phyloP scores from a whole-genome alignment of 2,797 vertebrate genomes.

The Scleropages formosus region DNA sequence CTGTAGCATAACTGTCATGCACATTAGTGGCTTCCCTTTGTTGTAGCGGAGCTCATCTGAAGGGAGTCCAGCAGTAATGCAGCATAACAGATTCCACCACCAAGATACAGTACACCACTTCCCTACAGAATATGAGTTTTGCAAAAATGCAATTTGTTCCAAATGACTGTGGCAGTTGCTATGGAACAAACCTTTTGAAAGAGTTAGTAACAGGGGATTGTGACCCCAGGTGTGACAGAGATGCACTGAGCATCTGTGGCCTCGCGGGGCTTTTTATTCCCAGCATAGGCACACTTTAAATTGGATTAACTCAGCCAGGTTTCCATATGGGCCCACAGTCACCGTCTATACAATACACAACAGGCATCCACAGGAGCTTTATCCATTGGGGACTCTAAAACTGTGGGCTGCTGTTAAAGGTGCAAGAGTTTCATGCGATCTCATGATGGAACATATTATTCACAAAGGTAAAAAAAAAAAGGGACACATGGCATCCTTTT shows the following conservation, averaged over 20 bases:
- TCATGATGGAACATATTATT: not conserved
- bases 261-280: not conserved
- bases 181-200: too few species aligned
- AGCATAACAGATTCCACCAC: too few species aligned
- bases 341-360: slow-evolving; percentile 13
- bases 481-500: not conserved
- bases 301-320: not conserved
- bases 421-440: too few species aligned
- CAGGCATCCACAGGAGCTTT: not conserved
- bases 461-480: not conserved
- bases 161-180: not conserved
- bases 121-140: not conserved
- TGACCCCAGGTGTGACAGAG: slow-evolving; percentile 4
- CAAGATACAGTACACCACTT: too few species aligned
- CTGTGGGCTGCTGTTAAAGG: not conserved
- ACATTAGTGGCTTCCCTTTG: too few species aligned
- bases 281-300: not conserved
- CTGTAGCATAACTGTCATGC: too few species aligned
- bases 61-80: too few species aligned
- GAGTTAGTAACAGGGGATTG: too few species aligned
- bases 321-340: slow-evolving; percentile 3
- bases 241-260: slow-evolving; percentile 2
- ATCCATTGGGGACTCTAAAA: not conserved
- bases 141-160: not conserved
- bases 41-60: too few species aligned